Base-by-base conservation (phyloP, 2,888 invertebrate species). In the Gymnocheta viridis region DNA sequence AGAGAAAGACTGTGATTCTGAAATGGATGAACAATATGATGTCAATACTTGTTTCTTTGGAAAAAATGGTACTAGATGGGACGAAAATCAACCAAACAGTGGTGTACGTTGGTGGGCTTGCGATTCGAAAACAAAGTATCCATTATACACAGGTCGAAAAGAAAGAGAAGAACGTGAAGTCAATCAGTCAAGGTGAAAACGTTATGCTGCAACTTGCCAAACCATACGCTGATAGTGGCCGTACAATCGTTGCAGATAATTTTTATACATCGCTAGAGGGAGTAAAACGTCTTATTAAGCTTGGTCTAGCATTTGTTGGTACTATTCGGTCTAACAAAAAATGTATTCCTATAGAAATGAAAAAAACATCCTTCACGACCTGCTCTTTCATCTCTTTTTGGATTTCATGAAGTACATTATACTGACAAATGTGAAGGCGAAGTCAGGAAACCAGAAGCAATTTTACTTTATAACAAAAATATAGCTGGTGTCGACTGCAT, bases 161-260 rank as follows among this genome's bases (percentile, higher is more conserved):
- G 70, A 76, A 44, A 76, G 69, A 12, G 54, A 38, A 32, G 41
- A 54, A 27, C 60, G 79, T 22, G 82, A 84, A 58, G 49, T 70
- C 10, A 85, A 85, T 58, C 85, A 86, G n/a, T n/a, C n/a, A n/a
- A 82, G 86, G 85, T 17, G 79, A 85, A 66, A 78, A 79, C 49
- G 84, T 86, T 35, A 41, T 85, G 54, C 22, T 83, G 10, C 66
- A 86, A 35, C 51, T 86, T 10, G n/a, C n/a, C n/a, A n/a, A n/a
- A n/a, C n/a, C n/a, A n/a, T n/a, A n/a, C n/a, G n/a, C n/a, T n/a
- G n/a, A n/a, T n/a, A 72, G 49, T 27, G 82, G 76, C 2, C 47
- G 85, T 22, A 84, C 70, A 64, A 62, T 86, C 10, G 66, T 74
- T 4, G 58, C 77, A 17, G 84, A 86, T 41, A 85, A 82, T 51